Conservation (phyloP, 2,113 vertebrate species). For the Mesitornis unicolor region DNA sequence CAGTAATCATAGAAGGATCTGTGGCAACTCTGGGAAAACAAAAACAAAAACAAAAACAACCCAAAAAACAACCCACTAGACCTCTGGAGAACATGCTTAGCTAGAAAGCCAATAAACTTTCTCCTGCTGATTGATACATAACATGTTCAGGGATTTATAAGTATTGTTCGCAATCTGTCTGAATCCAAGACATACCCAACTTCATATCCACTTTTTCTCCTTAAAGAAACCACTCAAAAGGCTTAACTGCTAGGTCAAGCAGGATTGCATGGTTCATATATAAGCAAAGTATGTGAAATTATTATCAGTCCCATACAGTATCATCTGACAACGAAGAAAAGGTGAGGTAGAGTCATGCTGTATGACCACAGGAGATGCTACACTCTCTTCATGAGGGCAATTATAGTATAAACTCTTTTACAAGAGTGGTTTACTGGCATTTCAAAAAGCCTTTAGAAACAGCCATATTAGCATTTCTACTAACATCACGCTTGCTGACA, state of each 20-base stretch:
- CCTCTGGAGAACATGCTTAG: background rate
- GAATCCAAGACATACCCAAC: background rate
- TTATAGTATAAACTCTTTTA: background rate
- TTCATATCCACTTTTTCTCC: background rate
- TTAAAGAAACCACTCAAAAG: background rate
- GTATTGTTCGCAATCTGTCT: background rate
- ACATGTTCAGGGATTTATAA: background rate
- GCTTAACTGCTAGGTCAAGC: background rate
- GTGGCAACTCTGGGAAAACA: background rate
- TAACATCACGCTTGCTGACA: background rate
- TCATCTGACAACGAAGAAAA: background rate
- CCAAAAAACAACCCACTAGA: too few species aligned
- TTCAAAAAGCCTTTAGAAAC: background rate
- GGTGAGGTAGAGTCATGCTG: background rate
- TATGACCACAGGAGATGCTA: background rate
- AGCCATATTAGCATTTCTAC: background rate
- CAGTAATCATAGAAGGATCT: background rate
- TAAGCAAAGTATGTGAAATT: background rate
- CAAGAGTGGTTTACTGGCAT: background rate
- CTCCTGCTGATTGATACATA: background rate
- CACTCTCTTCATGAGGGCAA: background rate
- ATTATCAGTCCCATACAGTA: background rate
- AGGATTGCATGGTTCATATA: background rate
- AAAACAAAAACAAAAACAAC: background rate
- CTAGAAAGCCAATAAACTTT: background rate